These are phyloP conservation scores for Eriosoma lanigerum DNA, from an alignment of 1,140 invertebrate species.

Conservation along the genomic window DNA sequence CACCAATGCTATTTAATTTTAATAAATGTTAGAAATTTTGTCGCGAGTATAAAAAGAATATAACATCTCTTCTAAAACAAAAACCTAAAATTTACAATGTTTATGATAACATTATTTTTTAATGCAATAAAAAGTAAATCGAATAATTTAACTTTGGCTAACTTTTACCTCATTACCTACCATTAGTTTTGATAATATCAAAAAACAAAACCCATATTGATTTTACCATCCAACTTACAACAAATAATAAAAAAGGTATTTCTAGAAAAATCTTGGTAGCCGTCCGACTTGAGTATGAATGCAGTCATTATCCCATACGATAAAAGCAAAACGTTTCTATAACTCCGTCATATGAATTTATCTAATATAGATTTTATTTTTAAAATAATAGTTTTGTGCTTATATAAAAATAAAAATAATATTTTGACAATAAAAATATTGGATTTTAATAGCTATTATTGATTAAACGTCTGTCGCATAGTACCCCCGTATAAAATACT, in stretches of 20 bases:
- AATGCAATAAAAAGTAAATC: slow-evolving; percentile 2
- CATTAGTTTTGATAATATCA: neutral
- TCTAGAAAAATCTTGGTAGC: neutral
- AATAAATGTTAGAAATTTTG: neutral
- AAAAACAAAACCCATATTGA: slow-evolving; percentile 4
- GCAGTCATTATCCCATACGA: neutral
- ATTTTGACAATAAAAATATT: neutral
- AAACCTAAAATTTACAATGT: neutral
- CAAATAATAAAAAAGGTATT: slow-evolving; percentile 5
- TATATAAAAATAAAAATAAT: neutral
- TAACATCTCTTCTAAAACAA: neutral
- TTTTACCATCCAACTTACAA: slow-evolving; percentile 3
- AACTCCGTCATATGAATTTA: neutral
- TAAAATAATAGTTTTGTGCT: neutral
- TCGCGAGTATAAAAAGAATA: neutral
- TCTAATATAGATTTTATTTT: neutral
- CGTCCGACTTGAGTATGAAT: neutral
- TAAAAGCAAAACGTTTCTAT: neutral
- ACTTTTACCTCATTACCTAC: neutral
- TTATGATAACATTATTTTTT: too few species aligned
- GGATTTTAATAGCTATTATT: neutral
- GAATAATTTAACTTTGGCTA: too few species aligned
- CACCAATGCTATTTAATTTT: too few species aligned
- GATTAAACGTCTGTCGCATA: neutral
- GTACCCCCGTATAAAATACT: too few species aligned